Evolutionary conservation across 2,797 vertebrate species (phyloP), one percentile per base, ranked within the genome.

Genomic region (Phoebastria nigripes): DNA sequence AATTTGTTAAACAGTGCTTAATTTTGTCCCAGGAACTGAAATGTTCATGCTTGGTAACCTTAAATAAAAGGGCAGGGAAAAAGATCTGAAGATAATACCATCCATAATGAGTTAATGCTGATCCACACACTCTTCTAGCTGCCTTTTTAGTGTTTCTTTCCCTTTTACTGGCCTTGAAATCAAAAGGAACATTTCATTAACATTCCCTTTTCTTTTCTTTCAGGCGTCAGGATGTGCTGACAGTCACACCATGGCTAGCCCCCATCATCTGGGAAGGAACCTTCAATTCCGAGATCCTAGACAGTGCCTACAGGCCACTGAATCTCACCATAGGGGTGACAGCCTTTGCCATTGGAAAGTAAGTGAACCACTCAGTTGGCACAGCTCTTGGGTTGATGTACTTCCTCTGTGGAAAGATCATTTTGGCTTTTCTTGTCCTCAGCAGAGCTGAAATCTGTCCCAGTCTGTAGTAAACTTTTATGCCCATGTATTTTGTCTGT

Each of bases 181-280:
- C 49, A n/a, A 37, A 39, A 66, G 52, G 49, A 73, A 5, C 25
- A 41, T 71, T 51, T 90, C 46, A 19, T 28, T 61, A 39, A 11
- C 49, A 4, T 5, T 24, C 42, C 29, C 55, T 59, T 56, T 26
- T 44, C 35, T 41, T 39, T 41, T 4, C 26, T 37, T 42, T 24
- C 82, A 98, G 98, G 59, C 72, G 63, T 65, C 67, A 52, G 28
- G 96, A 98, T 51, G 96, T 98, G 61, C 94, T 98, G 94, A 95
- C 96, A 0, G 82, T 98, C 63, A 98, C 97, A 0, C 98, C 97
- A 1, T 98, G 98, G 98, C 44, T 98, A 82, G 97, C 97, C 2
- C 98, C 98, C 62, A 95, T 98, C 4, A 2, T 98, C 49, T 98
- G 98, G 37, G 98, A 98, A 56, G 97, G 97, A 9, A 97, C 98